phyloP scores from a whole-genome alignment of 2,888 invertebrate species.

The Dasypolia templi region DNA sequence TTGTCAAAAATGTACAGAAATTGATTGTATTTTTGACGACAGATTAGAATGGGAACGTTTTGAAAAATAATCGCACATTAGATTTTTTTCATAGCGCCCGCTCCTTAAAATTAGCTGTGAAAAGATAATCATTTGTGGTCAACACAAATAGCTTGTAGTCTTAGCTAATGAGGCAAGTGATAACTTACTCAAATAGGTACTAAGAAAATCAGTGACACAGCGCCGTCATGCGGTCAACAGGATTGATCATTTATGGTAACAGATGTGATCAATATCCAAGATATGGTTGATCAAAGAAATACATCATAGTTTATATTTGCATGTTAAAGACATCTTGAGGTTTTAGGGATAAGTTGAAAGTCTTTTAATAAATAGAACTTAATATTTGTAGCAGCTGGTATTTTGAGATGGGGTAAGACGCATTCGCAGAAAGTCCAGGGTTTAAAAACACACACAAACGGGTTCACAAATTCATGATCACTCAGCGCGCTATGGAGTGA shows the following conservation, averaged over 20 bases:
- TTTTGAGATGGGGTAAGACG: background rate
- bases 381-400: background rate
- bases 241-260: conserved; percentile 27
- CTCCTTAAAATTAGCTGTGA: background rate
- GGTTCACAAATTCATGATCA: too few species aligned
- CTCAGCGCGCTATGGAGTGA: too few species aligned
- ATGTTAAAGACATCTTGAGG: conserved; percentile 4
- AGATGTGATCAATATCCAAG: conserved; percentile 15
- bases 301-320: conserved; percentile 16
- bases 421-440: background rate
- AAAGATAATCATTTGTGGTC: conserved; percentile 11
- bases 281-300: conserved; percentile 8
- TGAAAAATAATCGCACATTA: too few species aligned
- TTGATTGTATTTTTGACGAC: too few species aligned
- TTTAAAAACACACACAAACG: too few species aligned
- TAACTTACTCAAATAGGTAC: background rate
- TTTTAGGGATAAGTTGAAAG: background rate
- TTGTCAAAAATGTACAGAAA: too few species aligned
- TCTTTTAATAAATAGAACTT: too few species aligned
- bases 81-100: background rate
- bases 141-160: conserved; percentile 3
- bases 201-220: conserved; percentile 31
- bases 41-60: too few species aligned
- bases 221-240: conserved; percentile 34
- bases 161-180: conserved; percentile 10